Evolutionary conservation across 2,113 vertebrate genomes (phyloP).

Genomic region (Crotalus tigris): DNA sequence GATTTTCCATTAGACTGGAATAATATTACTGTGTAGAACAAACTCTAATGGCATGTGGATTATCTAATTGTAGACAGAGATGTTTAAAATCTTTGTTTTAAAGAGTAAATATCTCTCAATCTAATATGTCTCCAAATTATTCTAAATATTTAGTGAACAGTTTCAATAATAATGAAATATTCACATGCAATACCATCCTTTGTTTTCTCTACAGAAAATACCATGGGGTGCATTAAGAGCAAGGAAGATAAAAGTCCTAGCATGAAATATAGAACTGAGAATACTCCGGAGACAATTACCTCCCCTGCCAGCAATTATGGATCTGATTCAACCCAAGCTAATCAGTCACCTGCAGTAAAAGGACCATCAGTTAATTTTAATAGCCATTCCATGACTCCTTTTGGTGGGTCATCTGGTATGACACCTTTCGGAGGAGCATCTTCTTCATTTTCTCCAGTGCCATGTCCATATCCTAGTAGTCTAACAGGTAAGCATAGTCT

Average conservation of each 20-base stretch:
- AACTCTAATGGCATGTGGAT: background rate
- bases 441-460: slow-evolving; percentile 83
- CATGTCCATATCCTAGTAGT: slow-evolving; percentile 83
- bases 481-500: slow-evolving; percentile 78
- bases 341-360: slow-evolving; percentile 74
- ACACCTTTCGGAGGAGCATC: slow-evolving; percentile 90
- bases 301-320: slow-evolving; percentile 80
- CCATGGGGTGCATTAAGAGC: slow-evolving; percentile 95
- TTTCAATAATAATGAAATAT: slow-evolving; percentile 6
- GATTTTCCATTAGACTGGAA: background rate
- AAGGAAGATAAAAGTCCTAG: slow-evolving; percentile 88
- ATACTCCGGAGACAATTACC: slow-evolving; percentile 70
- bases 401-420: slow-evolving; percentile 86
- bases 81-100: background rate
- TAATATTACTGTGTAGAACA: background rate
- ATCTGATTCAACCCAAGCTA: slow-evolving; percentile 80
- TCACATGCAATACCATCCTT: slow-evolving; percentile 4
- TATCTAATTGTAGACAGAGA: too few relatives aligned
- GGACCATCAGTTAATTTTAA: slow-evolving; percentile 75
- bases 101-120: background rate
- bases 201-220: slow-evolving; percentile 63
- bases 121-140: slow-evolving; percentile 12
- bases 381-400: slow-evolving; percentile 85
- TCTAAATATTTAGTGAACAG: background rate
- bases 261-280: slow-evolving; percentile 86